phyloP scores from a whole-genome alignment of 2,797 vertebrate genomes.

The Harpagifer antarcticus region DNA sequence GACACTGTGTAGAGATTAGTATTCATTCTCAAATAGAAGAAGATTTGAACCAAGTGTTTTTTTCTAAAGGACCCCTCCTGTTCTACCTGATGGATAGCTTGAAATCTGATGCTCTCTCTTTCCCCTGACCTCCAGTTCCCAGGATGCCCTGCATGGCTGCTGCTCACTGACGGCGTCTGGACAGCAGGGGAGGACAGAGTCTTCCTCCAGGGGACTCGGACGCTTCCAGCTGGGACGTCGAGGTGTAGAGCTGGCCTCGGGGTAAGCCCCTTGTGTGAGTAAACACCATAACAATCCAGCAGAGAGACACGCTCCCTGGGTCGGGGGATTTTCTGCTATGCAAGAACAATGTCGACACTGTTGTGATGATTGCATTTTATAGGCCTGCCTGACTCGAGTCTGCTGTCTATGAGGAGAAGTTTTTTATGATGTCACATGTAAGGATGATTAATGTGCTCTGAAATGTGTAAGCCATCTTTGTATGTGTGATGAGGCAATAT shows the following conservation, averaged over 20 bases:
- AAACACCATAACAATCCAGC: slow-evolving; percentile 69
- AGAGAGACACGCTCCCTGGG: slow-evolving; percentile 51
- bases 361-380: slow-evolving; percentile 65
- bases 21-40: slow-evolving; percentile 6
- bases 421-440: slow-evolving; percentile 60
- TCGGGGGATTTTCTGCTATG: slow-evolving; percentile 53
- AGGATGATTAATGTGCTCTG: slow-evolving; percentile 54
- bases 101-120: slow-evolving; percentile 40
- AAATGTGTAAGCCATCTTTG: slow-evolving; percentile 56
- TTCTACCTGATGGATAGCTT: slow-evolving; percentile 47
- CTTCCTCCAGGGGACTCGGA: slow-evolving; percentile 54
- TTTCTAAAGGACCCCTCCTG: slow-evolving; percentile 22
- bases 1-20: neutral
- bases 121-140: slow-evolving; percentile 48
- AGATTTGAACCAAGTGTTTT: slow-evolving; percentile 9
- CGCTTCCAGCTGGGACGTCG: slow-evolving; percentile 51
- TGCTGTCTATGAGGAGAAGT: slow-evolving; percentile 32
- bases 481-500: slow-evolving; percentile 56
- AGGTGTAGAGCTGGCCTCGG: slow-evolving; percentile 62
- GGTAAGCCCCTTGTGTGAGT: slow-evolving; percentile 66
- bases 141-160: slow-evolving; percentile 27
- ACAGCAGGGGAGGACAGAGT: slow-evolving; percentile 57
- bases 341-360: slow-evolving; percentile 67
- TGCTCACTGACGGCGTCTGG: slow-evolving; percentile 48
- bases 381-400: slow-evolving; percentile 37